phyloP scores from a whole-genome alignment of 2,113 vertebrate genomes.

The Progne subis region DNA sequence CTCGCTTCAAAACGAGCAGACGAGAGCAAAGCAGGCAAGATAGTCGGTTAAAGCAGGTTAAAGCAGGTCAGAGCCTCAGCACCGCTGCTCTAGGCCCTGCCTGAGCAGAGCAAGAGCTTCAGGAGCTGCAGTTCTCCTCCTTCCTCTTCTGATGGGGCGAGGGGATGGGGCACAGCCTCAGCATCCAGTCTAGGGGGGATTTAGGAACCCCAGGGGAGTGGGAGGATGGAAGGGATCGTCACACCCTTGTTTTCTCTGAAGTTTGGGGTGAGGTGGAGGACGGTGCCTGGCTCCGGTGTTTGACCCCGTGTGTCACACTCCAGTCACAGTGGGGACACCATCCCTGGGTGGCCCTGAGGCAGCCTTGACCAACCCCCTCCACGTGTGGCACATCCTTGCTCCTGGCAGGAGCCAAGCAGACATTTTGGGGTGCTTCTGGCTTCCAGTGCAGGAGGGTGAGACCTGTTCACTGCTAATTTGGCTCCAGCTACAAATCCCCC shows the following conservation, averaged over 20 bases:
- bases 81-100: background rate
- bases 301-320: background rate
- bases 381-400: background rate
- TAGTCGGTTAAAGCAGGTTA: background rate
- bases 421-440: background rate
- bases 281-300: background rate
- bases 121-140: background rate
- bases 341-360: background rate
- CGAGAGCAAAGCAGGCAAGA: background rate
- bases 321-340: background rate
- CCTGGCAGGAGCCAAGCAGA: background rate
- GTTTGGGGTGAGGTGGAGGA: background rate
- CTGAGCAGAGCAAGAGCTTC: background rate
- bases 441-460: background rate
- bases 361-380: rapidly evolving
- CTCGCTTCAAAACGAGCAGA: background rate
- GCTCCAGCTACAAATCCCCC: background rate
- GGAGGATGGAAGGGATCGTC: background rate
- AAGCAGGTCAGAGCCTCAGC: background rate
- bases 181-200: background rate
- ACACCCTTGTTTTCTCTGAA: background rate
- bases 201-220: background rate
- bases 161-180: background rate
- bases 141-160: rapidly evolving
- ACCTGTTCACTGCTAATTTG: rapidly evolving